A percentile compares a stretch with the other conserved stretches of the same genome.
These are phyloP conservation scores for Dicyrtomina minuta DNA, from an alignment of 2,888 invertebrate species.

Conservation along the genomic window DNA sequence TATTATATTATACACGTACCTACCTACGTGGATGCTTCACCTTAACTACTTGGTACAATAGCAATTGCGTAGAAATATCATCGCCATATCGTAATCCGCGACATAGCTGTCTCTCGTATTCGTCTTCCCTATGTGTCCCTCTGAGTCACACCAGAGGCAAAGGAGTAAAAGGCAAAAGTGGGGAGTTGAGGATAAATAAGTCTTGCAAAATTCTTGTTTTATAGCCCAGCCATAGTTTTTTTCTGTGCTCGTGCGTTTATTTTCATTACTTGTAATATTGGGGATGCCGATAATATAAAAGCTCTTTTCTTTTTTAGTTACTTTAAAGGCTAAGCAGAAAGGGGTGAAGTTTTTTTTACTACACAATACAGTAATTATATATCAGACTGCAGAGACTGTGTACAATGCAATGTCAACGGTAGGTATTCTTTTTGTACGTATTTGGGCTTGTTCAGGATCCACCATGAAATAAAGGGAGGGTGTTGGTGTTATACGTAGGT, in stretches of 20 bases:
- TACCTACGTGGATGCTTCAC: too few relatives aligned
- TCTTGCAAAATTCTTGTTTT: conserved; percentile 25
- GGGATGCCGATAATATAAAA: too few relatives aligned
- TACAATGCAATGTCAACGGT: too few relatives aligned
- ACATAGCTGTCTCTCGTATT: neutral
- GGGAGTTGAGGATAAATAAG: conserved; percentile 5
- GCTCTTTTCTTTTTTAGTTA: too few relatives aligned
- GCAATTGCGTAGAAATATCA: neutral
- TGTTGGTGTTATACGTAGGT: neutral
- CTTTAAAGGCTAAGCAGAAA: too few relatives aligned
- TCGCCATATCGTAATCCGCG: neutral
- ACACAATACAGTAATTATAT: neutral
- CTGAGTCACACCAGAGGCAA: neutral
- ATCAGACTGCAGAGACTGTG: neutral
- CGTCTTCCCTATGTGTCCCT: neutral
- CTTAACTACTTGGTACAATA: too few relatives aligned
- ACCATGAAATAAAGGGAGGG: too few relatives aligned
- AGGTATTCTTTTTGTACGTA: too few relatives aligned
- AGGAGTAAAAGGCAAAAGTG: neutral
- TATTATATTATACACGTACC: too few relatives aligned
- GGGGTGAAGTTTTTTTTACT: neutral
- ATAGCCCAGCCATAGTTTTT: conserved; percentile 18
- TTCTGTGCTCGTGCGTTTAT: conserved; percentile 11
- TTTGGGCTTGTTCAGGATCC: too few relatives aligned
- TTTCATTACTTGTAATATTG: conserved; percentile 7